phyloP scores from a whole-genome alignment of 2,797 vertebrate genomes.

The Myiothlypis chrysogaster region DNA sequence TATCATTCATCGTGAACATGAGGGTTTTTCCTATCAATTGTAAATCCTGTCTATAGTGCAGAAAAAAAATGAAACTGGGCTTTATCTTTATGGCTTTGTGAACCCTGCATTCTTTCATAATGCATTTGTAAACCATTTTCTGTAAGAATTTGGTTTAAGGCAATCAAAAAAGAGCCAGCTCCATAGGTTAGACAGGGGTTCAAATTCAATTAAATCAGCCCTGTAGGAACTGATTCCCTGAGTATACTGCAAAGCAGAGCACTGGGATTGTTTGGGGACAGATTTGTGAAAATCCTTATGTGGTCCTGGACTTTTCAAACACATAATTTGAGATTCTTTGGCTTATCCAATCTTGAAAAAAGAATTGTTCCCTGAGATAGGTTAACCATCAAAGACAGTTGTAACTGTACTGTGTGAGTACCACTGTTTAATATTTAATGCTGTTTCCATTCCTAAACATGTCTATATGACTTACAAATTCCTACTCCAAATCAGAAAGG shows the following conservation, averaged over 20 bases:
- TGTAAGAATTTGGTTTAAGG: conserved; percentile 43
- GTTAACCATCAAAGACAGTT: conserved; percentile 11
- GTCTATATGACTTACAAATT: neutral
- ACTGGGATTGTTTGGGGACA: neutral
- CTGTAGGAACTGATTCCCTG: conserved; percentile 15
- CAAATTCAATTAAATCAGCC: conserved; percentile 44
- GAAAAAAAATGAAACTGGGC: conserved; percentile 17
- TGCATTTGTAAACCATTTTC: conserved; percentile 14
- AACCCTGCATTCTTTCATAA: neutral
- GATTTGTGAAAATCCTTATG: conserved; percentile 23
- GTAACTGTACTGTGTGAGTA: conserved; percentile 7
- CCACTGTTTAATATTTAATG: neutral
- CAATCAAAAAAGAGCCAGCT: conserved; percentile 36
- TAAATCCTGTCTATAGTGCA: conserved; percentile 10
- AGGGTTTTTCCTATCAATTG: neutral
- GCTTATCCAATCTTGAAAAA: neutral
- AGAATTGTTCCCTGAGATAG: neutral
- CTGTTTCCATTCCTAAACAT: neutral
- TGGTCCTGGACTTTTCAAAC: conserved; percentile 7
- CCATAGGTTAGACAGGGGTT: neutral
- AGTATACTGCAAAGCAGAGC: neutral
- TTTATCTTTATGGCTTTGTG: conserved; percentile 26
- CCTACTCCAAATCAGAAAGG: neutral
- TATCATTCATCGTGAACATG: neutral
- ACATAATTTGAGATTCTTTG: neutral